Base-by-base conservation (phyloP, 1,140 invertebrate species). In the Formica exsecta region DNA sequence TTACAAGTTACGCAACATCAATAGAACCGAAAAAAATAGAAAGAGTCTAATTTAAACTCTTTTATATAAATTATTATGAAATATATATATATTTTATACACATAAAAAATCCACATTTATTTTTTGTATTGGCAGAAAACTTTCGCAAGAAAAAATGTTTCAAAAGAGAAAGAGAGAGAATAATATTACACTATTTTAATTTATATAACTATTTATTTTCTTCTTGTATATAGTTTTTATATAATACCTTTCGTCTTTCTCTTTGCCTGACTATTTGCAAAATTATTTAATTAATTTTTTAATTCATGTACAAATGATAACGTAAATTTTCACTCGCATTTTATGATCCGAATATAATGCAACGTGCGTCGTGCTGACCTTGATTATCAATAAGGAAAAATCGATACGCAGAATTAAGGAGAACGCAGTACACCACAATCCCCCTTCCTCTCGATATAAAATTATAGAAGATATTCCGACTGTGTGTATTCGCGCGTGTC, bases 321-420 rank as follows among this genome's bases (percentile, higher is more conserved):
- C 25, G n/a, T 38, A 9, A 57, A 25, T 68, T 80, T 80, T 54
- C 32, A 51, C 32, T 68, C 59, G 9, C 19, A 41, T 48, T 77
- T 38, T 70, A 68, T 29, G 51, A 70, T 81, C 44, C 3, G 19
- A n/a, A 29, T 16, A 29, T 73, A 36, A 73, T 73, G 64, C n/a
- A 70, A 70, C 36, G 79, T 41, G 54, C 41, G 3, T 41, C 51
- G 36, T n/a, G 36, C 2, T 44, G 79, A 83, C 79, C 79, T 83
- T 83, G 79, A 74, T 83, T 83, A 74, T 83, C 79, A 83, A 83
- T 73, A 83, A 83, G 79, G 79, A 83, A 83, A 83, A 83, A 83
- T 83, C 79, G 79, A 83, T 83, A 74, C 41, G 22, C 44, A 44
- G 68, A 74, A 73, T 83, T 74, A 64, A 61, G 38, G 54, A 74